Evolutionary conservation across 2,797 vertebrate genomes (phyloP).

Genomic region (Glyptemys insculpta): DNA sequence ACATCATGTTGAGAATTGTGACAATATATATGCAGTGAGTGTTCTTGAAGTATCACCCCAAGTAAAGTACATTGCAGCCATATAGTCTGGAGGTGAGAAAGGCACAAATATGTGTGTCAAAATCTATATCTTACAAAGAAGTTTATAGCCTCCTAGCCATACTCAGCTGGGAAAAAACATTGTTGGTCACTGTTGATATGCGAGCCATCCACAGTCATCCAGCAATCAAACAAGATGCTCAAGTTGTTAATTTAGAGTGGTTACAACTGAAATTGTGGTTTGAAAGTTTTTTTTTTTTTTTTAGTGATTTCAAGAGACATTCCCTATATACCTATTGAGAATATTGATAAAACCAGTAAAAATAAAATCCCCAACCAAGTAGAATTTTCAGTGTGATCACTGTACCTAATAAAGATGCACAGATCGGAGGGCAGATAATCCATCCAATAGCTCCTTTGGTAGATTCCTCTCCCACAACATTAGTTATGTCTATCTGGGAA

Average conservation of each 20-base stretch:
- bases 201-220: not conserved
- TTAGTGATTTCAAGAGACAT: not conserved
- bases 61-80: not conserved
- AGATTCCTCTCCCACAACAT: not conserved
- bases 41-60: not conserved
- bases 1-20: not conserved
- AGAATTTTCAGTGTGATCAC: not conserved
- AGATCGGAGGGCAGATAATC: not conserved
- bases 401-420: not conserved
- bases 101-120: not conserved
- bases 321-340: not conserved
- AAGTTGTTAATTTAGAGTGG: rapidly evolving
- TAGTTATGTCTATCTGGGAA: not conserved
- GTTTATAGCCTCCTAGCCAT: not conserved
- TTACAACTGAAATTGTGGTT: not conserved
- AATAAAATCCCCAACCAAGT: not conserved
- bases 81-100: not conserved
- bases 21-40: not conserved
- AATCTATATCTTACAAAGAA: not conserved
- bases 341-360: not conserved
- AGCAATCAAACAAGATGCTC: not conserved
- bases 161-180: not conserved
- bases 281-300: not conserved
- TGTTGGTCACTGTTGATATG: not conserved
- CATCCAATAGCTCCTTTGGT: not conserved